Evolutionary conservation across 2,113 vertebrate species (phyloP).

Genomic region (Pleuronectes platessa): DNA sequence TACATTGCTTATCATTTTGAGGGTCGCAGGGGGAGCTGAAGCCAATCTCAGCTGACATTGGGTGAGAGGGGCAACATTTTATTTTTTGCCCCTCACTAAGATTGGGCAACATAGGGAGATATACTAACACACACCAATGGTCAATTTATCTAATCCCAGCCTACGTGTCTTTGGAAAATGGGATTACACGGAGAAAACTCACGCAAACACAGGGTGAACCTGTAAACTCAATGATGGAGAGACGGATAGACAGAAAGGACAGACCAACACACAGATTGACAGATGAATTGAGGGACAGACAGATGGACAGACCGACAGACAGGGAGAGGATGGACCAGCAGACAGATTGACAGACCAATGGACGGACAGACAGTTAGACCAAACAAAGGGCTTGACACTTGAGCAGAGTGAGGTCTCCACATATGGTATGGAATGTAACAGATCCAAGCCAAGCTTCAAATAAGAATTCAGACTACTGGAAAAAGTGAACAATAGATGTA

Average conservation of each 20-base stretch:
- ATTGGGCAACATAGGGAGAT: no score
- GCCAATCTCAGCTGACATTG: no score
- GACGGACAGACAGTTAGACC: slow-evolving; percentile 42
- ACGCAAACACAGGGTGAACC: not conserved
- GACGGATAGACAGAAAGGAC: slow-evolving; percentile 17
- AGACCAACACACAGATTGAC: slow-evolving; percentile 8
- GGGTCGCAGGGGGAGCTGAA: no score
- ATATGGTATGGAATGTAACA: slow-evolving; percentile 74
- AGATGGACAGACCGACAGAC: slow-evolving; percentile 9
- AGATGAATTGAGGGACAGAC: not conserved
- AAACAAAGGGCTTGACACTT: slow-evolving; percentile 55
- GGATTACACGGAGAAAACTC: no score
- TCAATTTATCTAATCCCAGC: no score
- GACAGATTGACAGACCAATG: not conserved
- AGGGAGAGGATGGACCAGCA: not conserved
- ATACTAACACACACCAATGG: no score
- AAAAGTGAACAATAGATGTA: slow-evolving; percentile 65
- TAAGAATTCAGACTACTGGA: slow-evolving; percentile 58
- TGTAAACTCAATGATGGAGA: not conserved
- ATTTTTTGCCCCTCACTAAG: no score
- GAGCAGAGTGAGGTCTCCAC: slow-evolving; percentile 57
- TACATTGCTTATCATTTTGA: no score
- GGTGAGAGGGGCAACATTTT: no score
- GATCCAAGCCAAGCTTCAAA: slow-evolving; percentile 56
- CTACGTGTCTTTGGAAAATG: not conserved